Base-by-base conservation (phyloP, 1,140 invertebrate species). In the Drosophila seguyi region DNA sequence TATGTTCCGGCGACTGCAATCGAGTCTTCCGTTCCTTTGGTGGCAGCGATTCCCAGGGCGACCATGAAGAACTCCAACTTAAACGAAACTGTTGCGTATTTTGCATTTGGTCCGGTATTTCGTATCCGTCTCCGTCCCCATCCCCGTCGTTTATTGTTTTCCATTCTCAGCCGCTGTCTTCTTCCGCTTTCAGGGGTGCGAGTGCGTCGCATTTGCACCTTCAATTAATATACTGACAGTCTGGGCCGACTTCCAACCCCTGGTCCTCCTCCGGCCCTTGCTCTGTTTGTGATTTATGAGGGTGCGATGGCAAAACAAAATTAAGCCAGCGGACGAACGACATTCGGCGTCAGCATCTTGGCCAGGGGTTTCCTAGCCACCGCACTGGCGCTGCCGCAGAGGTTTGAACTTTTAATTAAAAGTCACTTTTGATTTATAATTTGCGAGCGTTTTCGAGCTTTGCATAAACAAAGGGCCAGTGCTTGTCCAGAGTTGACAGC, bases 361-460 rank as follows among this genome's bases (percentile, higher is more conserved):
- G 56, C 72, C 75, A 57, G 62, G 58, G 45, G 34, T 38, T 57
- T 39, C n/a, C 47, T n/a, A 18, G 16, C n/a, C 16, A 22, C 27
- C 20, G 38, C 27, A 58, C 22, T 22, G 16, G 2, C 4, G 18
- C 41, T 42, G 58, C 71, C 57, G 52, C 62, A 67, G 47, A 66
- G 50, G 56, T 53, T 77, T 87, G 68, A 88, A 88, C 85, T 88
- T 88, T 88, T 88, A 88, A 88, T 88, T 88, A 88, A 88, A 88
- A 88, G 84, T 88, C 84, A 88, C 86, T 90, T 88, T 88, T 88
- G 84, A 88, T 88, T 90, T 88, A 88, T 85, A 86, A 86, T 81
- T 77, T 67, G 62, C 78, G 41, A 81, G 75, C 79, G 77, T 79
- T 87, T 82, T 71, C 66, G 60, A 76, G 76, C 73, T 82, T 78